Evolutionary conservation across 2,113 vertebrate species (phyloP).

Genomic region (Lontra canadensis): DNA sequence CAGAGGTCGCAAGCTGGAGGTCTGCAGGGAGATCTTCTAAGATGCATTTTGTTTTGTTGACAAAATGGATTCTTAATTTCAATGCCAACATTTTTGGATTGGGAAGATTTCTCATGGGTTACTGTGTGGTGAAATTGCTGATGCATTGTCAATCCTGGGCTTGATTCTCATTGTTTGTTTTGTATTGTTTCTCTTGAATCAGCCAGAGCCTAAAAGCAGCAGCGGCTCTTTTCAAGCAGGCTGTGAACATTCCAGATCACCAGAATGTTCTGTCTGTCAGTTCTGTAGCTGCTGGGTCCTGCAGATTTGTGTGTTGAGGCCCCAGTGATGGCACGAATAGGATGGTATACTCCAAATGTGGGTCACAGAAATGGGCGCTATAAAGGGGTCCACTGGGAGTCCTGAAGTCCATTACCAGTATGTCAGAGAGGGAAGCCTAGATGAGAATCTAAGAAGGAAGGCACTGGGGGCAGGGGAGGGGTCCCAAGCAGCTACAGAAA

Average conservation of each 20-base stretch:
- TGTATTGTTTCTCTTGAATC: accelerated
- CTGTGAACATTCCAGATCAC: not conserved
- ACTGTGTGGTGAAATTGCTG: not conserved
- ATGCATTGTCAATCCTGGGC: not conserved
- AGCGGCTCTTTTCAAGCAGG: not conserved
- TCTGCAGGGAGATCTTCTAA: not conserved
- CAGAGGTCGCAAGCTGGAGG: not conserved
- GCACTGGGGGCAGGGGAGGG: too few species aligned
- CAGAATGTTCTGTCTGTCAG: not conserved
- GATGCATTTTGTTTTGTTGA: not conserved
- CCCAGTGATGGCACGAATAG: not conserved
- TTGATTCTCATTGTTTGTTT: not conserved
- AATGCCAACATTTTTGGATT: not conserved
- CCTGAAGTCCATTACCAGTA: accelerated
- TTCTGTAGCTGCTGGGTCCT: not conserved
- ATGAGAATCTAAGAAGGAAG: not conserved
- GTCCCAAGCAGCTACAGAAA: not conserved
- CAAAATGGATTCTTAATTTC: not conserved
- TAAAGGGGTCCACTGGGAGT: not conserved
- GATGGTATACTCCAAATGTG: not conserved
- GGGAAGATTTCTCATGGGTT: not conserved
- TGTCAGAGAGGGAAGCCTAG: not conserved
- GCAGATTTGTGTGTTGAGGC: not conserved
- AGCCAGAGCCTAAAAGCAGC: not conserved
- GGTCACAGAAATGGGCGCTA: not conserved